Conservation (phyloP, 2,888 invertebrate genomes). For the Axea sp. region DNA sequence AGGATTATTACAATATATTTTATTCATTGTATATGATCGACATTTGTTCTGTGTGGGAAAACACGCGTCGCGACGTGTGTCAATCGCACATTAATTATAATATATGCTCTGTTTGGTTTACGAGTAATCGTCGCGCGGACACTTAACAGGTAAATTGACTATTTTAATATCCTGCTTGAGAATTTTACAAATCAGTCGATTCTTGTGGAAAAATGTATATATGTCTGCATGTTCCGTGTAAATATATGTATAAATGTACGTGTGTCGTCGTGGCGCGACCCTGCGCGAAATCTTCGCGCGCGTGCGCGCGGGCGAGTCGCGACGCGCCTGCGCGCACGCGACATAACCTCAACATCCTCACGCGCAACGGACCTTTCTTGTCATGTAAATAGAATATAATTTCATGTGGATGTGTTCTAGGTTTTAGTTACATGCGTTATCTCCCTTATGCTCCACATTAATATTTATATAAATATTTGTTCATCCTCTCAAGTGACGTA, state of each 20-base stretch:
- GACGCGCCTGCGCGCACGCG: not conserved
- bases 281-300: conserved; percentile 7
- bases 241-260: conserved; percentile 60
- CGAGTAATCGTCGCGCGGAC: conserved; percentile 70
- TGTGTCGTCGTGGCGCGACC: too few species aligned
- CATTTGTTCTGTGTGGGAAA: conserved; percentile 43
- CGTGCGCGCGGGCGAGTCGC: not conserved
- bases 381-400: conserved; percentile 58
- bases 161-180: conserved; percentile 76
- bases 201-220: conserved; percentile 69
- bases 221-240: conserved; percentile 58
- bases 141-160: conserved; percentile 78
- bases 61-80: conserved; percentile 64
- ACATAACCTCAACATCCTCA: conserved; percentile 45
- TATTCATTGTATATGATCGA: conserved; percentile 63
- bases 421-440: conserved; percentile 46
- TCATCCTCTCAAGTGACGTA: conserved; percentile 59
- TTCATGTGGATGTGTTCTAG: conserved; percentile 51
- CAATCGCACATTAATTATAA: conserved; percentile 67
- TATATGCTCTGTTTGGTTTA: conserved; percentile 67
- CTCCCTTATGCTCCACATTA: conserved; percentile 41
- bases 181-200: conserved; percentile 78
- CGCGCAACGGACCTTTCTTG: conserved; percentile 48
- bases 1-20: conserved; percentile 68
- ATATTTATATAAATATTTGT: conserved; percentile 58